A percentile compares a stretch with the other conserved stretches of the same genome.
Evolutionary conservation across 2,113 vertebrate species (phyloP).

Genomic region (Rostratula benghalensis): DNA sequence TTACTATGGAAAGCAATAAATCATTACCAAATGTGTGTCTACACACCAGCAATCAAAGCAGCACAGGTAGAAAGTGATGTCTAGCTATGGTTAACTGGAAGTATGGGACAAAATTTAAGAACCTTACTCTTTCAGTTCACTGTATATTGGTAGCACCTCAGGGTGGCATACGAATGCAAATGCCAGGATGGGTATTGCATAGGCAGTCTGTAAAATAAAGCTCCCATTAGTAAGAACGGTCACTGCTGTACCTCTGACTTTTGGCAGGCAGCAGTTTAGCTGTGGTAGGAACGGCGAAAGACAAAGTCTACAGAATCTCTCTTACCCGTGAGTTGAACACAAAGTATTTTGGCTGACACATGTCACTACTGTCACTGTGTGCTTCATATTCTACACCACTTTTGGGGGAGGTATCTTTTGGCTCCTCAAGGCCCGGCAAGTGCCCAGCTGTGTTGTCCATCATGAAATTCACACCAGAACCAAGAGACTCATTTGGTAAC

Average conservation of each 20-base stretch:
- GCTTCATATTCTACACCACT: constrained; percentile 77
- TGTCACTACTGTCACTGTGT: constrained; percentile 77
- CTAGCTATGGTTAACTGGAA: constrained; percentile 7
- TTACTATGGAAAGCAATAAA: neutral
- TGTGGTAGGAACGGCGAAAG: neutral
- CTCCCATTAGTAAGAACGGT: constrained; percentile 31
- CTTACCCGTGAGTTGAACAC: constrained; percentile 95
- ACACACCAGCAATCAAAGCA: neutral
- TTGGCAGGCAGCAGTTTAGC: neutral
- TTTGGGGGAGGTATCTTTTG: constrained; percentile 42
- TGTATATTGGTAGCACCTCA: constrained; percentile 98
- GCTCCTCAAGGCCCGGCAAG: constrained; percentile 62
- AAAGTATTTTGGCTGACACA: constrained; percentile 93
- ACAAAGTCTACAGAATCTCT: neutral
- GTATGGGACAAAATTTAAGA: constrained; percentile 49
- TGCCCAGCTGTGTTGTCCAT: constrained; percentile 81
- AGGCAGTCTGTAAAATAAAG: constrained; percentile 88
- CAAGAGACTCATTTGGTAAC: constrained; percentile 73
- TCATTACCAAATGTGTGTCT: neutral
- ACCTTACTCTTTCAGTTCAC: constrained; percentile 95
- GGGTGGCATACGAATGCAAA: constrained; percentile 99
- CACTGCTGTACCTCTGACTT: neutral
- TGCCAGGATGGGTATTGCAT: constrained; percentile 95
- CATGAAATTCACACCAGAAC: constrained; percentile 74
- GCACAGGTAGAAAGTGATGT: neutral